Base-by-base conservation (phyloP, 2,888 invertebrate species). In the Calephelis perditalis region DNA sequence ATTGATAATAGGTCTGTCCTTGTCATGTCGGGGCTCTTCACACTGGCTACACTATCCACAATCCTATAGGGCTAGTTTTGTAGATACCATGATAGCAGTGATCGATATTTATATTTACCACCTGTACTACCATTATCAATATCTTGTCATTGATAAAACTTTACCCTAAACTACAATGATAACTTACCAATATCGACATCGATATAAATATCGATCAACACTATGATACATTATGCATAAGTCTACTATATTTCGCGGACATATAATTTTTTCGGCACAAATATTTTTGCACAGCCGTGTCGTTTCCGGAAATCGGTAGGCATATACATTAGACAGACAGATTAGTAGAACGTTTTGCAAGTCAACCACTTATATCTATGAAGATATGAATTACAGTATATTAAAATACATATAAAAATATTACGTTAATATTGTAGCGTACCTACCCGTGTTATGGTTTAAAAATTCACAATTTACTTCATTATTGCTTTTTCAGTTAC, bases 401-500 rank as follows among this genome's bases (percentile, higher is more conserved):
- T 80, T 84, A 88, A 90, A 86, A 89, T 88, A 90, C 90, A 87
- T 89, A 90, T 77, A 89, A 90, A 90, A 90, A 90, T 90, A 90
- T 86, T 79, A 86, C 79, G 83, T 79, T 81, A 84, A 81, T 74
- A 75, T 75, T 73, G 76, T 76, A 74, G 74, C 74, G 73, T 81
- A 81, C 79, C 78, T 82, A 82, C 77, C 73, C 81, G 79, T 77
- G 76, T 73, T 71, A 70, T 75, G 78, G 74, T 77, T 78, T 75
- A 79, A 78, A 81, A 82, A 79, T 78, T 86, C 85, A 84, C 83
- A 84, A 79, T 78, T 81, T 69, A 74, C 70, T 63, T 76, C 73
- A 78, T 79, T 88, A 88, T 88, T 89, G 88, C 89, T 89, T 87
- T 69, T 79, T 74, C 77, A 73, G 79, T 76, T 71, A 77, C 70